A percentile compares a stretch with the other conserved stretches of the same genome.
phyloP scores from a whole-genome alignment of 2,888 invertebrate genomes.

The Drosophila kanekoi region DNA sequence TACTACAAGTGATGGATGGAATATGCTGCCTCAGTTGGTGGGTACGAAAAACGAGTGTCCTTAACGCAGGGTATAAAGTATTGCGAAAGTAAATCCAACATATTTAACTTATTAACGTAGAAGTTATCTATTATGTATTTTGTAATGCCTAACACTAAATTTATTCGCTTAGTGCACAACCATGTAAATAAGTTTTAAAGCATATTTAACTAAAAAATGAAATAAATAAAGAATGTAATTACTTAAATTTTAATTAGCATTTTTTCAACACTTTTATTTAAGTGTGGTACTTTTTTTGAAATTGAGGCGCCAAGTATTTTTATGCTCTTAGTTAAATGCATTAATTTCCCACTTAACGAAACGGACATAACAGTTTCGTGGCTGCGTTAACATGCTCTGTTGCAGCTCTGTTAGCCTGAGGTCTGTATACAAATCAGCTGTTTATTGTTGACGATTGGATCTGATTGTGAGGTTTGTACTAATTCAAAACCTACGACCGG shows the following conservation, averaged over 20 bases:
- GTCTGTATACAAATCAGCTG: background rate
- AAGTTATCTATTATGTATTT: conserved; percentile 61
- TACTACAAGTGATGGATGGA: conserved; percentile 10
- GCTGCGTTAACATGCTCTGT: background rate
- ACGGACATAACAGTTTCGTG: background rate
- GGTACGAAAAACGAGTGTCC: conserved; percentile 64
- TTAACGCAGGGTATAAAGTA: conserved; percentile 60
- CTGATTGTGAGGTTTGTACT: background rate
- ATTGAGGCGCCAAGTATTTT: background rate
- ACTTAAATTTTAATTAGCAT: conserved; percentile 29
- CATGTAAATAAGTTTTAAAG: conserved; percentile 76
- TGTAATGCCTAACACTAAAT: conserved; percentile 57
- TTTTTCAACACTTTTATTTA: background rate
- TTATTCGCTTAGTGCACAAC: conserved; percentile 72
- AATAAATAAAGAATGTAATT: conserved; percentile 68
- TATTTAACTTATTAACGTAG: conserved; percentile 51
- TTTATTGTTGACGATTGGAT: background rate
- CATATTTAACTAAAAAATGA: conserved; percentile 46
- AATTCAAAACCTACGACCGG: background rate
- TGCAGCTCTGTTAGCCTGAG: background rate
- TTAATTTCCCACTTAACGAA: background rate
- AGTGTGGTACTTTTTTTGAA: background rate
- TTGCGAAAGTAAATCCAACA: conserved; percentile 43
- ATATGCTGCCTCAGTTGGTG: conserved; percentile 20
- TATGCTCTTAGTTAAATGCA: background rate